A percentile compares a stretch with the other conserved stretches of the same genome.
These are phyloP conservation scores for Hexactinellida sp. DNA, from an alignment of 37 sponge, comb jelly and placozoan genomes.

Conservation along the genomic window DNA sequence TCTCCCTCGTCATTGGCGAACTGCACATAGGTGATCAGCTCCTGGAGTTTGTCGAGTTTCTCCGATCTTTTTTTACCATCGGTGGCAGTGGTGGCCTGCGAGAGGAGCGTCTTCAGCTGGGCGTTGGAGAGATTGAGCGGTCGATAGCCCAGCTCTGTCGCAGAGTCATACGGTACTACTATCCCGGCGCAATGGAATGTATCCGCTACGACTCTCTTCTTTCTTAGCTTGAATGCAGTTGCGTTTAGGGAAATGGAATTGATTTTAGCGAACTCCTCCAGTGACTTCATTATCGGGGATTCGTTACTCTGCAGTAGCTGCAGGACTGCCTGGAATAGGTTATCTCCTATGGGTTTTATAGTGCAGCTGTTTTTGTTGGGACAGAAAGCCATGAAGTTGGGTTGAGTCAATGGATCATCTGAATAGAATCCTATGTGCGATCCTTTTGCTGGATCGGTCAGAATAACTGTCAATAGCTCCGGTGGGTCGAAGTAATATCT, in stretches of 20 bases:
- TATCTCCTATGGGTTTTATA: slow-evolving; percentile 27
- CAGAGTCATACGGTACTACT: slow-evolving; percentile 50
- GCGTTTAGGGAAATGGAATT: background rate
- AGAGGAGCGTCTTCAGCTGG: slow-evolving; percentile 47
- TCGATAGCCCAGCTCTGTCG: slow-evolving; percentile 67
- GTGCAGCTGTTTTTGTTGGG: slow-evolving; percentile 22
- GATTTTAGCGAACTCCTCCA: slow-evolving; percentile 17
- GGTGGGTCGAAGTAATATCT: slow-evolving; percentile 63
- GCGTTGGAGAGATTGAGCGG: slow-evolving; percentile 54
- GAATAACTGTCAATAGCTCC: slow-evolving; percentile 48
- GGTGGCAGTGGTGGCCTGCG: slow-evolving; percentile 28
- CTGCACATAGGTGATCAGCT: slow-evolving; percentile 64
- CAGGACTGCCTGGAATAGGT: slow-evolving; percentile 43
- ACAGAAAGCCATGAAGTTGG: slow-evolving; percentile 35
- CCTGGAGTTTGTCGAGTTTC: slow-evolving; percentile 51
- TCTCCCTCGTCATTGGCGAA: slow-evolving; percentile 93
- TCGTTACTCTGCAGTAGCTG: slow-evolving; percentile 20
- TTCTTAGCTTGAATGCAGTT: slow-evolving; percentile 18
- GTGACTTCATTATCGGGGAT: background rate
- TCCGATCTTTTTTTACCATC: slow-evolving; percentile 19
- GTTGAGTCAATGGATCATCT: slow-evolving; percentile 42
- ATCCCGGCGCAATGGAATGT: slow-evolving; percentile 61
- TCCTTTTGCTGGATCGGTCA: slow-evolving; percentile 9
- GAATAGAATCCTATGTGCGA: slow-evolving; percentile 53
- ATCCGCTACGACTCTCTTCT: slow-evolving; percentile 26